A percentile compares a stretch with the other conserved stretches of the same genome.
phyloP scores from a whole-genome alignment of 2,113 vertebrate genomes.

The Rhinogobius similis region DNA sequence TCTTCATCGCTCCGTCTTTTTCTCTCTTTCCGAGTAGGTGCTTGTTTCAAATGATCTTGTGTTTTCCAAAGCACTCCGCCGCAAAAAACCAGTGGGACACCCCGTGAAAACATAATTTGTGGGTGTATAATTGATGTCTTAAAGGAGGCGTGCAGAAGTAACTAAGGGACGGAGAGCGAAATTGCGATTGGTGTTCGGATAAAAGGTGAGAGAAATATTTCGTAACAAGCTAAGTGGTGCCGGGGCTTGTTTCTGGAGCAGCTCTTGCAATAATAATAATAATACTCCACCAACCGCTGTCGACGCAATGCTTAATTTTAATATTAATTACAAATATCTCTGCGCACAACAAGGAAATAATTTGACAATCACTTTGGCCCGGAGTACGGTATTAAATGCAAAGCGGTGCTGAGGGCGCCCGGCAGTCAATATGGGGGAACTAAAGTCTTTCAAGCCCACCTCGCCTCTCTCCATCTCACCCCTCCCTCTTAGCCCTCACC shows the following conservation, averaged over 20 bases:
- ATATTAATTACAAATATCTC: conserved; percentile 84
- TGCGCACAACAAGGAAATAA: conserved; percentile 81
- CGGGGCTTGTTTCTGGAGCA: conserved; percentile 56
- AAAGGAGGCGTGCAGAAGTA: conserved; percentile 43
- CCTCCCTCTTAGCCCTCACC: conserved; percentile 56
- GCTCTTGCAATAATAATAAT: conserved; percentile 78
- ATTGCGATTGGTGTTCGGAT: conserved; percentile 22
- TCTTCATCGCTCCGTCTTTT: neutral
- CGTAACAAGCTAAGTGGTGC: conserved; percentile 24
- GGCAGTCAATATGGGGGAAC: conserved; percentile 80
- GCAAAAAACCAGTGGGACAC: conserved; percentile 66
- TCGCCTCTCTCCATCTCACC: conserved; percentile 18
- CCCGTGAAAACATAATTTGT: conserved; percentile 70
- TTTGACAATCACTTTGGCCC: conserved; percentile 81
- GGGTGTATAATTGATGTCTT: conserved; percentile 70
- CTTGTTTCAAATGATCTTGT: conserved; percentile 74
- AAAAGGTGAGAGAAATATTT: conserved; percentile 49
- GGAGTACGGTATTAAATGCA: conserved; percentile 83
- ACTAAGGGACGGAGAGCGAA: conserved; percentile 19
- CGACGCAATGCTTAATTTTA: conserved; percentile 81
- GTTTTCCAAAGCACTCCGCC: conserved; percentile 66
- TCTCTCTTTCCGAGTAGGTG: conserved; percentile 61
- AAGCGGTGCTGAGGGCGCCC: conserved; percentile 79
- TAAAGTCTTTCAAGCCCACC: conserved; percentile 66
- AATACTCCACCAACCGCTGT: conserved; percentile 68